Percentiles rank a stretch among this genome's conserved stretches.
Evolutionary conservation across 1,140 invertebrate genomes (phyloP).

Genomic region (Apolygus lucorum): DNA sequence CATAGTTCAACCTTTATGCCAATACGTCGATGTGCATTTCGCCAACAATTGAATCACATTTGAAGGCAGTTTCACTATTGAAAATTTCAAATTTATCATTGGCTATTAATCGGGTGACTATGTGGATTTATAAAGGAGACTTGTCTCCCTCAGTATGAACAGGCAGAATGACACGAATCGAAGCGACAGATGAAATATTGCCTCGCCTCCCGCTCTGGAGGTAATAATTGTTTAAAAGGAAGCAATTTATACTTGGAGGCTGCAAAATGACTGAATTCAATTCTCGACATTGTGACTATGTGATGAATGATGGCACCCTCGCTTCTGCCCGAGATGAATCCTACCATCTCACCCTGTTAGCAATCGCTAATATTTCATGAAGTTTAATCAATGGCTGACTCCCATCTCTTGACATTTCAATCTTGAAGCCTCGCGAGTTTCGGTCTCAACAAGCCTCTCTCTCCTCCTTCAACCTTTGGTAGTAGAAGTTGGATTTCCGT

Average conservation of each 20-base stretch:
- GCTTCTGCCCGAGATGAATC: not conserved
- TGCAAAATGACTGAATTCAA: not conserved
- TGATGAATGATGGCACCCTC: not conserved
- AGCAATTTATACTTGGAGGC: not conserved
- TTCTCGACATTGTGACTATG: not conserved
- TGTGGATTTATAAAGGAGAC: no score
- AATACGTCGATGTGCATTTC: no score
- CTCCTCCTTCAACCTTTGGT: no score
- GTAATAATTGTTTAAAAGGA: not conserved
- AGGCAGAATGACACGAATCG: no score
- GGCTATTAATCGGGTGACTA: no score
- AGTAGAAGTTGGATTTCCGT: no score
- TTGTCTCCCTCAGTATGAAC: no score
- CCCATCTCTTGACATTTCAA: not conserved
- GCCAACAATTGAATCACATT: no score
- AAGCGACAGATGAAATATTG: not conserved
- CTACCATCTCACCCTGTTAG: not conserved
- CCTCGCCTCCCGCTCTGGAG: not conserved
- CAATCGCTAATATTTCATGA: constrained; percentile 1
- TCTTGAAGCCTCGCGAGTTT: not conserved
- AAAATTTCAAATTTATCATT: no score
- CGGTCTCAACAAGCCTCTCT: no score
- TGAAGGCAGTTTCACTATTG: no score
- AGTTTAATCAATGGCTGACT: not conserved
- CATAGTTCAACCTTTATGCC: no score